Percentiles rank a stretch among this genome's conserved stretches.
phyloP scores from a whole-genome alignment of 2,797 vertebrate species.

The Nannoperca obscura region DNA sequence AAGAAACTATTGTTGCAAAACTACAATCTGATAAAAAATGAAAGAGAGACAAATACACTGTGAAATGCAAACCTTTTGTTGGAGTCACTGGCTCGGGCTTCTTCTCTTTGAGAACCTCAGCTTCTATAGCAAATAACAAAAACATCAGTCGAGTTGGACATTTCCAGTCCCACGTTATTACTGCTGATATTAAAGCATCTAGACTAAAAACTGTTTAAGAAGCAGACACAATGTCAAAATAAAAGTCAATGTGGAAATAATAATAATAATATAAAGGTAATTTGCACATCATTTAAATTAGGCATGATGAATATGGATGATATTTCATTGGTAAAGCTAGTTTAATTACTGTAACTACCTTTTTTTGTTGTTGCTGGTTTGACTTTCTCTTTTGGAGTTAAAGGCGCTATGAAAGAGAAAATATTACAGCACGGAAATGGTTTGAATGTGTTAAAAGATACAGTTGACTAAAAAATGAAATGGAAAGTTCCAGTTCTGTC shows the following conservation, averaged over 20 bases:
- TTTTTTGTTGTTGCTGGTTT: slow-evolving; percentile 57
- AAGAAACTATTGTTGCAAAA: background rate
- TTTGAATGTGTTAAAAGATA: background rate
- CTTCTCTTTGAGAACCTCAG: slow-evolving; percentile 54
- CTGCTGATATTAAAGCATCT: background rate
- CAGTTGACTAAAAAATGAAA: background rate
- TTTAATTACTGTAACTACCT: slow-evolving; percentile 30
- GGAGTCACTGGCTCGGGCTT: slow-evolving; percentile 50
- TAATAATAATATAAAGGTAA: background rate
- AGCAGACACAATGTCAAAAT: background rate
- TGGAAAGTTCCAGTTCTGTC: background rate
- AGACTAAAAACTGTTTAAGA: background rate
- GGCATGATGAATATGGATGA: background rate
- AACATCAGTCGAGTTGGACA: background rate
- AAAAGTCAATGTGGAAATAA: background rate
- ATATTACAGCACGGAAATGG: background rate
- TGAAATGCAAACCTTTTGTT: slow-evolving; percentile 56
- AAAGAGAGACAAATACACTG: background rate
- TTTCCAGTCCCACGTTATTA: background rate
- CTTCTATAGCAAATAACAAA: slow-evolving; percentile 26
- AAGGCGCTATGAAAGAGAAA: slow-evolving; percentile 46
- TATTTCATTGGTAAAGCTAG: background rate
- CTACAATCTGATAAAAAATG: background rate
- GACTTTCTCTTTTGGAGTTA: slow-evolving; percentile 63
- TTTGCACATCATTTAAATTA: background rate